Conservation (phyloP, 2,797 vertebrate species). For the Luscinia luscinia region DNA sequence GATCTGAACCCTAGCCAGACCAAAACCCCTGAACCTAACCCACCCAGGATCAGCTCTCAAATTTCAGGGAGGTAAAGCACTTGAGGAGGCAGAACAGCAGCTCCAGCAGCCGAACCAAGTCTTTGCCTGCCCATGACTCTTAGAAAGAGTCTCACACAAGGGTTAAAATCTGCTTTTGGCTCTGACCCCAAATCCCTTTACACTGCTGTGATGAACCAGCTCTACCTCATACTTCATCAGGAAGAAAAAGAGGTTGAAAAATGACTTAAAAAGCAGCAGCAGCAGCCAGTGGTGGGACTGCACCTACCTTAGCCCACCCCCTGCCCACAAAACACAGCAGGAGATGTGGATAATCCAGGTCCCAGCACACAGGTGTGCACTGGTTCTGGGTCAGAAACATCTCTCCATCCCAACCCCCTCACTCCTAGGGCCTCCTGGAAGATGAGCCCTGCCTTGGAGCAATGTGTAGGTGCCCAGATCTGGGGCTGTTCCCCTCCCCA, state of each 20-base stretch:
- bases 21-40: not conserved
- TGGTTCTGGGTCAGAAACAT: not conserved
- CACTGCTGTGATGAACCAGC: not conserved
- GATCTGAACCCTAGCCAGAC: not conserved
- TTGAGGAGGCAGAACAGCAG: not conserved
- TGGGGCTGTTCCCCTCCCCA: not conserved
- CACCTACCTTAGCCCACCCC: not conserved
- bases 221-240: not conserved
- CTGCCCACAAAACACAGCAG: not conserved
- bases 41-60: not conserved
- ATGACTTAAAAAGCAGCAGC: not conserved
- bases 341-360: not conserved
- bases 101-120: not conserved
- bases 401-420: not conserved
- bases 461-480: accelerated
- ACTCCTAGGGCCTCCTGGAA: not conserved
- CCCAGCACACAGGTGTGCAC: not conserved
- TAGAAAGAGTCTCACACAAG: not conserved
- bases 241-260: not conserved
- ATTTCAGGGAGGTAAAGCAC: not conserved
- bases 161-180: not conserved
- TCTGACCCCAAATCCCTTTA: not conserved
- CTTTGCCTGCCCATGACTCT: not conserved
- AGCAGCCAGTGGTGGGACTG: not conserved
- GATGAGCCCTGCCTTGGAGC: not conserved